Conservation (phyloP, 2,113 vertebrate species). For the Podilymbus podiceps region DNA sequence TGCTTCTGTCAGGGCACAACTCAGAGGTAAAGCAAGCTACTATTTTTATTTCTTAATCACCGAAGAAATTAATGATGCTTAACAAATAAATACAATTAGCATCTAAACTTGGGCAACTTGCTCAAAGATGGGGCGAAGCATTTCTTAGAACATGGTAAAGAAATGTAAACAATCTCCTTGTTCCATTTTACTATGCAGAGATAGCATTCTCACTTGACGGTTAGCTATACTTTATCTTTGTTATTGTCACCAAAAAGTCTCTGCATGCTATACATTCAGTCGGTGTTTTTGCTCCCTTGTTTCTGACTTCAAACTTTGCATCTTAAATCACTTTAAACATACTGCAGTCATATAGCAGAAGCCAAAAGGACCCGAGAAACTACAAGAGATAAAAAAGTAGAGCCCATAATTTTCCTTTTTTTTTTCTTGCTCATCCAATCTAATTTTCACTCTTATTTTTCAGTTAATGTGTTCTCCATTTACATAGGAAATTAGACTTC, state of each 20-base stretch:
- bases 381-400: not conserved
- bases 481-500: not conserved
- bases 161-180: not conserved
- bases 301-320: not conserved
- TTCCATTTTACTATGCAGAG: not conserved
- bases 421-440: not conserved
- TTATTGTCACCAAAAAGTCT: not conserved
- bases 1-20: constrained; percentile 48
- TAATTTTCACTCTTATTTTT: not conserved
- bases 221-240: not conserved
- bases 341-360: not conserved
- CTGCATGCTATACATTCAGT: not conserved
- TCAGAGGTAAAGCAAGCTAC: constrained; percentile 62
- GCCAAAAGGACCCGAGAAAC: not conserved
- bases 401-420: not conserved
- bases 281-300: not conserved
- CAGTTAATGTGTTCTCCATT: not conserved
- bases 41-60: not conserved
- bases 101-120: not conserved
- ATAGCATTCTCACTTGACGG: not conserved
- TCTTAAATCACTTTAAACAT: not conserved
- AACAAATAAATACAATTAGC: not conserved
- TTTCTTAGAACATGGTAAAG: not conserved
- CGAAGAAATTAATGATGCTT: not conserved
- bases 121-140: not conserved